A percentile compares a stretch with the other conserved stretches of the same genome.
Conservation (phyloP, 1,140 invertebrate genomes). For the Aphelenchoides besseyi region DNA sequence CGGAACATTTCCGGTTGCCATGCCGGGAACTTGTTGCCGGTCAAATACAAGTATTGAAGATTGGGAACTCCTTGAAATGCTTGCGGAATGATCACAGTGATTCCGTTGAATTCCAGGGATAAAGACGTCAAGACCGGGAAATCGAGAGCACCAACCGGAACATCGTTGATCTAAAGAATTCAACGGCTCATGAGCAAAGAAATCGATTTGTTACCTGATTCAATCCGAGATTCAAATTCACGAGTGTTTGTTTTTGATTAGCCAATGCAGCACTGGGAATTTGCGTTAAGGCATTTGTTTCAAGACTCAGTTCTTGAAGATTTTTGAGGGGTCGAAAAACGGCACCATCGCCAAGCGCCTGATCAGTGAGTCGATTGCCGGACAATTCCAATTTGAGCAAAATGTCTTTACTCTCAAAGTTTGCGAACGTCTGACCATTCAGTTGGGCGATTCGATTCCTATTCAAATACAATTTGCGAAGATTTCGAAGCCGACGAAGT, state of each 20-base stretch:
- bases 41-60: constrained; percentile 61
- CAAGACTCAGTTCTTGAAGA: constrained; percentile 60
- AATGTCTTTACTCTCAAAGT: constrained; percentile 46
- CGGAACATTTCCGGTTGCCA: constrained; percentile 62
- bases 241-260: constrained; percentile 53
- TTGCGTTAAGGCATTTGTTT: constrained; percentile 57
- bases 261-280: constrained; percentile 57
- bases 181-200: no score
- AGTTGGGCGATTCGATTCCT: constrained; percentile 55
- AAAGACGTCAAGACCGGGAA: constrained; percentile 55
- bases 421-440: constrained; percentile 43
- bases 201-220: constrained; percentile 58
- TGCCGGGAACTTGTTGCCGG: constrained; percentile 60
- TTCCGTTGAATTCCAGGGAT: constrained; percentile 61
- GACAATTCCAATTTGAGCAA: constrained; percentile 58
- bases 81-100: constrained; percentile 60
- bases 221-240: constrained; percentile 59
- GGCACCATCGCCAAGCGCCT: constrained; percentile 41
- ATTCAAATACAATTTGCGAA: constrained; percentile 61
- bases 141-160: constrained; percentile 60
- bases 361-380: constrained; percentile 56
- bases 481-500: constrained; percentile 42
- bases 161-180: constrained; percentile 52
- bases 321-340: constrained; percentile 54
- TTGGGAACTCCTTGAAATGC: constrained; percentile 62